These are phyloP conservation scores for Darevskia mixta DNA, from an alignment of 2,797 vertebrate species.

Conservation along the genomic window DNA sequence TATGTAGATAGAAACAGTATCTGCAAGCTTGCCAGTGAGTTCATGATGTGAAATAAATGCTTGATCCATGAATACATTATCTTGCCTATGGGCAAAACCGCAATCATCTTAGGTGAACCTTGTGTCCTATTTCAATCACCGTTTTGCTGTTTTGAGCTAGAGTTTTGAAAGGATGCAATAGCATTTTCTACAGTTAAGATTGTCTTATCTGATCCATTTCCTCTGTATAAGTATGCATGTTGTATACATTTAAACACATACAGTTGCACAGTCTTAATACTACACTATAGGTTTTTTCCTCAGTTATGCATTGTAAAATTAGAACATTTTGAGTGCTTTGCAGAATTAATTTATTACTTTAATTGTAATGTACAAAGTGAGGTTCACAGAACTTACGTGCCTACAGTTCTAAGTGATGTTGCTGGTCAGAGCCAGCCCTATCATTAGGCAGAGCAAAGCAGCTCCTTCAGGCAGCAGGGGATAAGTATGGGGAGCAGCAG, in stretches of 20 bases:
- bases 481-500: no score
- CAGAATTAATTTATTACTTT: not conserved
- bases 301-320: slow-evolving; percentile 52
- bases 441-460: no score
- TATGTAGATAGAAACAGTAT: fast-evolving
- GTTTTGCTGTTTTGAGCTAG: not conserved
- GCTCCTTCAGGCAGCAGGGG: no score
- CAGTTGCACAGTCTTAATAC: slow-evolving; percentile 32
- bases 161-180: slow-evolving; percentile 23
- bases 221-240: not conserved
- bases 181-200: not conserved
- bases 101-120: not conserved
- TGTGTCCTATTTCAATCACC: not conserved
- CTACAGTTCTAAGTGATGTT: not conserved
- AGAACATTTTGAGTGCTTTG: not conserved
- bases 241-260: not conserved
- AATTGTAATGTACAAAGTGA: not conserved
- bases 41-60: not conserved
- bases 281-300: slow-evolving; percentile 37
- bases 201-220: slow-evolving; percentile 5
- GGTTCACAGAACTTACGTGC: not conserved
- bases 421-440: not conserved
- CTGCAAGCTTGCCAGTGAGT: not conserved
- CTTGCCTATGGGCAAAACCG: not conserved
- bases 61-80: not conserved